phyloP scores from a whole-genome alignment of 2,888 invertebrate species.

The Priapulus caudatus region DNA sequence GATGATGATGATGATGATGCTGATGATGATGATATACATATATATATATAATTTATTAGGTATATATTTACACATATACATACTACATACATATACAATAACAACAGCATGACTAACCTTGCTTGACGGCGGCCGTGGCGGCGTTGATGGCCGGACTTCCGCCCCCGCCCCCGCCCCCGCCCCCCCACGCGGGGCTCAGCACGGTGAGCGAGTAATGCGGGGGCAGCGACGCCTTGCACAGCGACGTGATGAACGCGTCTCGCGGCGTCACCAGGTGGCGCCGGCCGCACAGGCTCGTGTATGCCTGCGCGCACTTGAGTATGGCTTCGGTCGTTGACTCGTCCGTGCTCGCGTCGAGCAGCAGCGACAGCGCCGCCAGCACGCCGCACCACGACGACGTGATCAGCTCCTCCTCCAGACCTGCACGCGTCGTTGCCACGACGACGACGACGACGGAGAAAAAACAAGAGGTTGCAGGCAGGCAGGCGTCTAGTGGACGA shows the following conservation, averaged over 20 bases:
- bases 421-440: conserved; percentile 18
- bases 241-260: conserved; percentile 84
- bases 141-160: too few species aligned
- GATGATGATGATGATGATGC: too few species aligned
- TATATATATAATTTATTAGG: too few species aligned
- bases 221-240: conserved; percentile 91
- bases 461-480: too few species aligned
- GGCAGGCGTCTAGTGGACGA: too few species aligned
- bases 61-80: too few species aligned
- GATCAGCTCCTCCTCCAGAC: conserved; percentile 59
- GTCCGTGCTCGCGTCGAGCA: conserved; percentile 87
- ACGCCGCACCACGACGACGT: conserved; percentile 92
- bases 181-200: conserved; percentile 43
- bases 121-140: too few species aligned
- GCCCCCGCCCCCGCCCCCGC: too few species aligned
- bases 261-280: conserved; percentile 62
- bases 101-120: too few species aligned
- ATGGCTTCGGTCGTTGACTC: conserved; percentile 83
- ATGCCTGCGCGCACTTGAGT: conserved; percentile 76
- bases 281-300: conserved; percentile 76
- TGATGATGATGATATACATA: too few species aligned
- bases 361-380: conserved; percentile 73
- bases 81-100: too few species aligned
- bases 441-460: too few species aligned
- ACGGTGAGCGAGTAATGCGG: conserved; percentile 87